phyloP scores from a whole-genome alignment of 1,140 invertebrate species.

The Drosophila nasuta region DNA sequence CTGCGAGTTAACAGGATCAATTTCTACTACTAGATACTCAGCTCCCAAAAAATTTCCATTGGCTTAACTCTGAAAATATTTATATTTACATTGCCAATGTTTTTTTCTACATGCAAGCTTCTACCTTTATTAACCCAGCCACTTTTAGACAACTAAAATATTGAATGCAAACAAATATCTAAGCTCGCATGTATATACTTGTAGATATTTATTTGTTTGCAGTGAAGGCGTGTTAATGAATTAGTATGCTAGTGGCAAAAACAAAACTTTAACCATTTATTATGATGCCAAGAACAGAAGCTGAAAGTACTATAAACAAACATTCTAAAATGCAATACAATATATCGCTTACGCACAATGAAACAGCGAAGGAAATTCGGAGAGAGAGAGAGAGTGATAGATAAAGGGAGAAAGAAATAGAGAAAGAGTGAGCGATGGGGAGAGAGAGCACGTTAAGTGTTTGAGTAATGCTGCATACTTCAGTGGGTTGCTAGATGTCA shows the following conservation, averaged over 20 bases:
- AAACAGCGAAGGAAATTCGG: too few species aligned
- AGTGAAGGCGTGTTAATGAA: not conserved
- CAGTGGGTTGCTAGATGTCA: slow-evolving; percentile 7
- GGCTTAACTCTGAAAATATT: not conserved
- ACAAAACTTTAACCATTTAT: not conserved
- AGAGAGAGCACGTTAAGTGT: slow-evolving; percentile 1
- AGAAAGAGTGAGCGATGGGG: too few species aligned
- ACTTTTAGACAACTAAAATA: too few species aligned
- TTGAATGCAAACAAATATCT: too few species aligned
- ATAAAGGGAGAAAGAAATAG: too few species aligned
- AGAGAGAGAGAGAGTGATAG: too few species aligned
- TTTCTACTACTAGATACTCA: too few species aligned
- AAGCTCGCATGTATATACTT: not conserved
- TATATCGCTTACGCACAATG: slow-evolving; percentile 55
- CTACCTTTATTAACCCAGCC: too few species aligned
- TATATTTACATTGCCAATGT: not conserved
- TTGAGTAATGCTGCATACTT: slow-evolving; percentile 22
- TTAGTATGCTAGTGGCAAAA: not conserved
- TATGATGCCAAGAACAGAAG: not conserved
- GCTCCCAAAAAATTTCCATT: too few species aligned
- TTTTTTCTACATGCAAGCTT: too few species aligned
- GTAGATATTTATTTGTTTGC: not conserved
- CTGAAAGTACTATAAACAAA: not conserved
- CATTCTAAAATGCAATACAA: not conserved
- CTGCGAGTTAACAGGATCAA: too few species aligned